A percentile compares a stretch with the other conserved stretches of the same genome.
phyloP scores from a whole-genome alignment of 2,888 invertebrate genomes.

The Platycnemis pennipes region DNA sequence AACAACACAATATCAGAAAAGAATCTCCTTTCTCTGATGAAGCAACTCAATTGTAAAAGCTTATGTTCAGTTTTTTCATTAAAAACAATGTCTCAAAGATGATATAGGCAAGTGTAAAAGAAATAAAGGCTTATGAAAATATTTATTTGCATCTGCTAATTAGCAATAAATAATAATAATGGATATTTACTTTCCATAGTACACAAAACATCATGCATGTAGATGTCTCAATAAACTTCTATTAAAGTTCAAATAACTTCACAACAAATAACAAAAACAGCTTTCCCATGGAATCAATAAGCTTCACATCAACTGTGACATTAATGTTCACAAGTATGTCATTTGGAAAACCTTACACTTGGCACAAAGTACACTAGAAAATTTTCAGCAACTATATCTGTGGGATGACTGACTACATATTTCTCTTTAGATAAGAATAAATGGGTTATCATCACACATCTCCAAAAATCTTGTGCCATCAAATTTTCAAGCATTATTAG shows the following conservation, averaged over 20 bases:
- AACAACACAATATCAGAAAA: too few species aligned
- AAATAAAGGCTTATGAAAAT: constrained; percentile 55
- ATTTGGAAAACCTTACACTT: constrained; percentile 42
- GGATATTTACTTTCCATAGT: constrained; percentile 40
- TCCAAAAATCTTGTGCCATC: constrained; percentile 57
- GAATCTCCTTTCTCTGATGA: too few species aligned
- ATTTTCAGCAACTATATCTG: constrained; percentile 28
- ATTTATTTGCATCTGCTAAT: constrained; percentile 53
- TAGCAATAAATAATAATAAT: constrained; percentile 56
- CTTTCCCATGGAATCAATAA: constrained; percentile 43
- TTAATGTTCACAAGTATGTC: constrained; percentile 30
- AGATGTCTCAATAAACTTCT: constrained; percentile 56
- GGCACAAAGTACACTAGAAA: constrained; percentile 57
- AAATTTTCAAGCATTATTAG: neutral
- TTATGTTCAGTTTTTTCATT: too few species aligned
- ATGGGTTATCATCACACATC: constrained; percentile 49
- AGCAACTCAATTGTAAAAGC: too few species aligned
- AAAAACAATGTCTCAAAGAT: neutral
- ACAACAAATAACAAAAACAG: constrained; percentile 64
- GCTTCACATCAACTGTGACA: constrained; percentile 62
- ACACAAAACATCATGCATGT: constrained; percentile 57
- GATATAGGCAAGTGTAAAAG: neutral
- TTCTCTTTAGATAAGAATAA: constrained; percentile 48
- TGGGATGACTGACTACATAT: constrained; percentile 37
- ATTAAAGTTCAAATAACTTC: constrained; percentile 57